Conservation (phyloP, 2,888 invertebrate species). For the Odontocerum albicorne region DNA sequence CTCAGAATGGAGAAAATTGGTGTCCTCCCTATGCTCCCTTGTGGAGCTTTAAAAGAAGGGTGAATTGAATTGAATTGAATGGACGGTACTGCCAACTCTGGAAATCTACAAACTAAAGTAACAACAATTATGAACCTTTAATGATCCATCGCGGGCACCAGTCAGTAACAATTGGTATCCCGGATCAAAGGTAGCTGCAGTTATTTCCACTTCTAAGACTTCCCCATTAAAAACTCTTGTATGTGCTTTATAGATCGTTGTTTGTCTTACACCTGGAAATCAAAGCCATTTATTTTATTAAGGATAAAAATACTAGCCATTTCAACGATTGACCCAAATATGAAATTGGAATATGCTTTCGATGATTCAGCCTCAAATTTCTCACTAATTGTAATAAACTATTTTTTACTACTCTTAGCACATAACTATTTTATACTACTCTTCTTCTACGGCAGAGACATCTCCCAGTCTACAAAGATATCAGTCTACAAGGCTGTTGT, state of each 20-base stretch:
- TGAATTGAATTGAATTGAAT: background rate
- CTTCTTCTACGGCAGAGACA: too few relatives aligned
- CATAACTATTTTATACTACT: too few relatives aligned
- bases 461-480: too few relatives aligned
- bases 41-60: background rate
- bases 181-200: conserved; percentile 76
- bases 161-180: conserved; percentile 72
- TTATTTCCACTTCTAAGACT: conserved; percentile 69
- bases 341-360: too few relatives aligned
- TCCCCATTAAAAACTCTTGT: conserved; percentile 67
- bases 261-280: conserved; percentile 38
- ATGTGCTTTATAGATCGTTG: conserved; percentile 71
- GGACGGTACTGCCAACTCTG: background rate
- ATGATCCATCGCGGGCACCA: conserved; percentile 75
- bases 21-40: too few relatives aligned
- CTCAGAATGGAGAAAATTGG: background rate
- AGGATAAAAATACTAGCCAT: background rate
- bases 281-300: background rate
- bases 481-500: too few relatives aligned
- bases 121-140: conserved; percentile 56
- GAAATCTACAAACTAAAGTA: background rate
- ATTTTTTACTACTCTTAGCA: too few relatives aligned
- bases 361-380: too few relatives aligned
- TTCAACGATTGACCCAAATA: too few relatives aligned
- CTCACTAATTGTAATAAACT: too few relatives aligned